These are phyloP conservation scores for Beaufortia kweichowensis DNA, from an alignment of 2,113 vertebrate species.

Conservation along the genomic window DNA sequence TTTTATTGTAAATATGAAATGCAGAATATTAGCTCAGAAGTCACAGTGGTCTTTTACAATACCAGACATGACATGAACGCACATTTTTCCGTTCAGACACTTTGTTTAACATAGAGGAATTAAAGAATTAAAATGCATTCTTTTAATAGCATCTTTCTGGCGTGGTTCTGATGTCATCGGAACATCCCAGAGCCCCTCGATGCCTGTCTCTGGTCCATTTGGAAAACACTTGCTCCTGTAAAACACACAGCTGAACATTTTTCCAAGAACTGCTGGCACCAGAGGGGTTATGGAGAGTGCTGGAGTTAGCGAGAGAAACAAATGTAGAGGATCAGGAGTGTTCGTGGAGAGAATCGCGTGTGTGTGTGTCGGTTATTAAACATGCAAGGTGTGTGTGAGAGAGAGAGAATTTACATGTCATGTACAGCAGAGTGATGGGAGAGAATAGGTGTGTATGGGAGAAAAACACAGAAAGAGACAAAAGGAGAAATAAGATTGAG, in stretches of 20 bases:
- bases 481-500: too few relatives aligned
- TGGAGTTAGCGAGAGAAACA: not conserved
- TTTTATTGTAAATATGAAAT: too few relatives aligned
- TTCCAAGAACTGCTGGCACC: conserved; percentile 19
- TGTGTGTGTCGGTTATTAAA: not conserved
- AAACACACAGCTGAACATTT: conserved; percentile 27
- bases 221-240: conserved; percentile 20
- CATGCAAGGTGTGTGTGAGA: not conserved
- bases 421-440: too few relatives aligned
- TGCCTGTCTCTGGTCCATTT: not conserved
- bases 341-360: not conserved
- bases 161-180: conserved; percentile 36
- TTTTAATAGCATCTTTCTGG: conserved; percentile 47
- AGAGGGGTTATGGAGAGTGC: conserved; percentile 12
- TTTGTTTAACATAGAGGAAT: conserved; percentile 12
- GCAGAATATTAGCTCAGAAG: not conserved
- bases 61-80: conserved; percentile 12
- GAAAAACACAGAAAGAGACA: too few relatives aligned
- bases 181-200: conserved; percentile 11
- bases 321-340: conserved; percentile 15
- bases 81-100: conserved; percentile 17
- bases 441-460: not conserved
- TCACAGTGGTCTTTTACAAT: not conserved
- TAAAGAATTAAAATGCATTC: conserved; percentile 38
- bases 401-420: too few relatives aligned